These are phyloP conservation scores for Meganola albula DNA, from an alignment of 2,888 invertebrate genomes.

Conservation along the genomic window DNA sequence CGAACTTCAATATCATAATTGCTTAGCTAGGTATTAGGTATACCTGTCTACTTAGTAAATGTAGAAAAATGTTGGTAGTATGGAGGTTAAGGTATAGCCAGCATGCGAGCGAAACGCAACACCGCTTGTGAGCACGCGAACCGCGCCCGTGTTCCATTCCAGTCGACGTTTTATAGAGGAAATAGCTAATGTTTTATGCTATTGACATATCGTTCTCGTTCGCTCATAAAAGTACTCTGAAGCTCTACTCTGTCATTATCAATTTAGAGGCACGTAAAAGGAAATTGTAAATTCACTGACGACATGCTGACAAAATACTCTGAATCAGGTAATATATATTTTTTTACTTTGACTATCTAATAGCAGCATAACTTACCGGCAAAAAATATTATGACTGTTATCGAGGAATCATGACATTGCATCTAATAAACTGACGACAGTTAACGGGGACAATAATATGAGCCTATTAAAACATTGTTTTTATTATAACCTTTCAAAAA, in stretches of 20 bases:
- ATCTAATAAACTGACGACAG: too few species aligned
- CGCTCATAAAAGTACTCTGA: constrained; percentile 27
- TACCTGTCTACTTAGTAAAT: too few species aligned
- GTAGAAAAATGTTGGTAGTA: constrained; percentile 41
- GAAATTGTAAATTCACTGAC: constrained; percentile 19
- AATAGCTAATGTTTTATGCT: constrained; percentile 41
- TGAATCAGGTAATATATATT: too few species aligned
- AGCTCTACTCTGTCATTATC: constrained; percentile 23
- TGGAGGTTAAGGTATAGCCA: constrained; percentile 33
- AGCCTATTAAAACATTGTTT: too few species aligned
- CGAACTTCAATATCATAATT: constrained; percentile 48
- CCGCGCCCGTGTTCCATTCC: constrained; percentile 34
- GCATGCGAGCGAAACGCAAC: constrained; percentile 41
- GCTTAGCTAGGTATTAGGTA: constrained; percentile 39
- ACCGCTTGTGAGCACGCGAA: constrained; percentile 49
- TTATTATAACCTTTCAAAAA: too few species aligned
- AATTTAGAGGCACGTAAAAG: constrained; percentile 24
- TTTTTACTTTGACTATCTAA: too few species aligned
- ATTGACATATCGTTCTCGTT: constrained; percentile 39
- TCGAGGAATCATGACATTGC: too few species aligned
- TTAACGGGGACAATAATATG: too few species aligned
- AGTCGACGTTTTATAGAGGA: constrained; percentile 34
- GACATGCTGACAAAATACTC: too few species aligned
- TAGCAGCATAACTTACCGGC: too few species aligned
- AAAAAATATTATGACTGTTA: too few species aligned